Conservation (phyloP, 2,113 vertebrate species). For the Macquaria ambigua region DNA sequence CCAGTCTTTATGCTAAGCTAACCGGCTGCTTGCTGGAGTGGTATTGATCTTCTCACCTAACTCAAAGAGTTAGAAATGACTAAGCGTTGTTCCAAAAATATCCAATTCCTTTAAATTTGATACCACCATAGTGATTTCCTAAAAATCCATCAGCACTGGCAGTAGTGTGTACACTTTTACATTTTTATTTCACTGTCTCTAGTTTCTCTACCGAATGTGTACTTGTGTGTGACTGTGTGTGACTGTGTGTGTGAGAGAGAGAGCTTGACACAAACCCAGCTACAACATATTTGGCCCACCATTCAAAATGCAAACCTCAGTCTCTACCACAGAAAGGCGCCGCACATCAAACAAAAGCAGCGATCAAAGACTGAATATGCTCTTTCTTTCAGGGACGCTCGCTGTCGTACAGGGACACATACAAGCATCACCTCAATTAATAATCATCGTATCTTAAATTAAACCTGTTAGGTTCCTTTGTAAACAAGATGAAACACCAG, state of each 20-base stretch:
- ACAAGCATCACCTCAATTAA: constrained; percentile 22
- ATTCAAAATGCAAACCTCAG: constrained; percentile 5
- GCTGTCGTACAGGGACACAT: neutral
- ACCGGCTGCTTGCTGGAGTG: too few relatives aligned
- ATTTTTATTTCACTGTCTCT: neutral
- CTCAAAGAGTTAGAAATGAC: neutral
- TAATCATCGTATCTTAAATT: constrained; percentile 12
- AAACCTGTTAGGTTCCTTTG: constrained; percentile 40
- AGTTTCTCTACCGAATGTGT: neutral
- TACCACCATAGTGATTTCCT: neutral
- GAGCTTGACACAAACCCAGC: neutral
- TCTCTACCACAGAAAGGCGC: constrained; percentile 10
- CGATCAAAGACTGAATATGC: constrained; percentile 50
- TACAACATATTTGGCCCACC: neutral
- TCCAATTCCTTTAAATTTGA: neutral
- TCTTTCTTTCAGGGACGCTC: constrained; percentile 16
- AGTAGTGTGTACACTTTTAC: neutral
- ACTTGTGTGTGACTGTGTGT: neutral
- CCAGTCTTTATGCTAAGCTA: neutral
- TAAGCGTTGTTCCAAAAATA: neutral
- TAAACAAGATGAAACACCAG: constrained; percentile 36
- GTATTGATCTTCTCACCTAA: neutral
- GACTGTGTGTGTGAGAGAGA: neutral
- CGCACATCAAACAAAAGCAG: constrained; percentile 40
- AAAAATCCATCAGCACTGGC: neutral